Evolutionary conservation across 1,140 invertebrate genomes (phyloP).

Genomic region (Cardiocondyla obscurior): DNA sequence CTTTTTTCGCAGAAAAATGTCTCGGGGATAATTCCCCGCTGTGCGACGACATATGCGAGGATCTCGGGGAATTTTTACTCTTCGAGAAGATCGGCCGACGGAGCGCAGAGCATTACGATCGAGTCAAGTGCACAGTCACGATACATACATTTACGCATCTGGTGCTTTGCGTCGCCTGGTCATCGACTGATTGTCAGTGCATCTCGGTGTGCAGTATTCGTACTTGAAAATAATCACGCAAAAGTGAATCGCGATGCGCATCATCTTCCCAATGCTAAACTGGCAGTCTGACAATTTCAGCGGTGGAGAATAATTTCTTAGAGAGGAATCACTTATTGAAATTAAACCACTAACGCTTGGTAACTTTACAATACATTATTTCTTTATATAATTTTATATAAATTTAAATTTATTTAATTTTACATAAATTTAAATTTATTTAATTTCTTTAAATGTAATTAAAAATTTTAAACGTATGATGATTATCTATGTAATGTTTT

Average conservation of each 20-base stretch:
- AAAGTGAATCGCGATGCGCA: background rate
- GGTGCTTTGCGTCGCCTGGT: background rate
- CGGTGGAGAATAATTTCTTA: background rate
- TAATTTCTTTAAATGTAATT: too few species aligned
- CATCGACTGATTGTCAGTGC: background rate
- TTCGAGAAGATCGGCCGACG: background rate
- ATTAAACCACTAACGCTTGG: too few species aligned
- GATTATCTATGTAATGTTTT: too few species aligned
- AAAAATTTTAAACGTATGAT: too few species aligned
- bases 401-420: background rate
- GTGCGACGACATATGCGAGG: background rate
- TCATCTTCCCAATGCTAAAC: background rate
- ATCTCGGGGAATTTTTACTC: background rate
- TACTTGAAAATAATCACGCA: background rate
- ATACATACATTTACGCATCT: background rate
- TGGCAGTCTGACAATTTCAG: background rate
- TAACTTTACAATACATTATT: too few species aligned
- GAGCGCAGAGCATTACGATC: conserved; percentile 1
- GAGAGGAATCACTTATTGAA: background rate
- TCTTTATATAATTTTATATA: background rate
- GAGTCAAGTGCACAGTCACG: conserved; percentile 24
- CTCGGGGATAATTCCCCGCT: background rate
- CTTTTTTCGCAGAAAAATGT: background rate
- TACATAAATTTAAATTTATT: too few species aligned
- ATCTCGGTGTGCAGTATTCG: background rate